Percentiles rank a stretch among this genome's conserved stretches.
Conservation (phyloP, 1,140 invertebrate species). For the Cotesia glomerata region DNA sequence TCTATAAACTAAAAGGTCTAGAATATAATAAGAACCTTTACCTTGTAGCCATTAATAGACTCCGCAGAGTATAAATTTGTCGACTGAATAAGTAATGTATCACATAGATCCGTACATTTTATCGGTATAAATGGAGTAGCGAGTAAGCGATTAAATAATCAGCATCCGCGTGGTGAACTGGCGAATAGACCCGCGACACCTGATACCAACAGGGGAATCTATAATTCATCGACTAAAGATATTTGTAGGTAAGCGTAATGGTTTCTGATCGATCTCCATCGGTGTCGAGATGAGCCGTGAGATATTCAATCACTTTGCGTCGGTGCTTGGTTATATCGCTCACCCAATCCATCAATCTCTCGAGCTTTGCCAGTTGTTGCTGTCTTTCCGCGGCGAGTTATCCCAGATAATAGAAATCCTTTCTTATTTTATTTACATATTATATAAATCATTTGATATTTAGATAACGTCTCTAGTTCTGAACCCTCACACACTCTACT, state of each 20-base stretch:
- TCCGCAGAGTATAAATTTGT: no score
- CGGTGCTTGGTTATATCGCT: slow-evolving; percentile 43
- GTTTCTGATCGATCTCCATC: slow-evolving; percentile 53
- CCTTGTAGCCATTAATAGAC: no score
- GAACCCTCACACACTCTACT: background rate
- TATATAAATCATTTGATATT: no score
- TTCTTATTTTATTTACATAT: background rate
- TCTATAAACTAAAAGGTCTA: no score
- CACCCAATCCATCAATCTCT: slow-evolving; percentile 50
- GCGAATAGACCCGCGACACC: no score
- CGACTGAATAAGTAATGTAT: no score
- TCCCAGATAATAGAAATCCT: slow-evolving; percentile 22
- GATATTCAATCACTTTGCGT: slow-evolving; percentile 55
- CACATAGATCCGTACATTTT: no score
- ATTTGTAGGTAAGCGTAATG: slow-evolving; percentile 43
- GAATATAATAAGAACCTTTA: no score
- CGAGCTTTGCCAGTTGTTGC: slow-evolving; percentile 29
- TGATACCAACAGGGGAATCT: slow-evolving; percentile 4
- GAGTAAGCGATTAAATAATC: no score
- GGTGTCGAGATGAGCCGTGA: slow-evolving; percentile 50
- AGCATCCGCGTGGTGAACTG: no score
- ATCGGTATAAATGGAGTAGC: no score
- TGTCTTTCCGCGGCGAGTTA: slow-evolving; percentile 25
- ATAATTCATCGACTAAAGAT: slow-evolving; percentile 38
- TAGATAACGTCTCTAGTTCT: background rate